Base-by-base conservation (phyloP, 2,797 vertebrate species). In the Anniella stebbinsi region DNA sequence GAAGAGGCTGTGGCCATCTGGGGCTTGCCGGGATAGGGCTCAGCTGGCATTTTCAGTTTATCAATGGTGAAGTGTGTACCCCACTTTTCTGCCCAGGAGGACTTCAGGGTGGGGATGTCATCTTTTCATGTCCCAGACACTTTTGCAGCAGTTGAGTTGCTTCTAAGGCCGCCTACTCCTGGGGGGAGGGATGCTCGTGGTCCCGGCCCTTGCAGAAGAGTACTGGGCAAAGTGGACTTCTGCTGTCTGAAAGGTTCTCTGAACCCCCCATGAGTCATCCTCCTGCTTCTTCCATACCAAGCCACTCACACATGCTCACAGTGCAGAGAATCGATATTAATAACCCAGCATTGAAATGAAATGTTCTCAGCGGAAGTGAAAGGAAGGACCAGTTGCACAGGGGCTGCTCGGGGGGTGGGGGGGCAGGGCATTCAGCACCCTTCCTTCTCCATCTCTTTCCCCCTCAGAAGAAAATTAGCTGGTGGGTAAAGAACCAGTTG, bases 11-110 rank as follows among this genome's bases (percentile, higher is more conserved):
- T 36, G 6, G 10, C 67, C 67, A 3, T 30, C 67, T 69, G 23
- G 21, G 25, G 67, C 67, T 25, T 41, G 4, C 8, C 25, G 41
- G 25, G 75, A 4, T 25, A 41, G 41, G 41, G 12, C 38, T 5
- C 18, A 25, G 38, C 33, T 41, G 25, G 73, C 1, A 2, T 25
- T 10, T 3, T 70, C 1, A 9, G 3, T 2, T 41, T 41, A 15
- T 15, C 9, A 8, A 18, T 8, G 2, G 5, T 36, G 15, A 6
- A 36, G 1, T 3, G 11, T 12, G 25, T n/a, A 25, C 3, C 13
- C 3, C 25, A 13, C 25, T 30, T 15, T 18, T 48, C 45, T 33
- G 28, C 30, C 28, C 30, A 18, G 9, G 21, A 9, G 80, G 18
- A 3, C 21, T 12, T 2, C 80, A 38, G 18, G 36, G 80, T 1